Percentiles rank a stretch among this genome's conserved stretches.
These are phyloP conservation scores for Chloromyia formosa DNA, from an alignment of 2,888 invertebrate genomes.

Conservation along the genomic window DNA sequence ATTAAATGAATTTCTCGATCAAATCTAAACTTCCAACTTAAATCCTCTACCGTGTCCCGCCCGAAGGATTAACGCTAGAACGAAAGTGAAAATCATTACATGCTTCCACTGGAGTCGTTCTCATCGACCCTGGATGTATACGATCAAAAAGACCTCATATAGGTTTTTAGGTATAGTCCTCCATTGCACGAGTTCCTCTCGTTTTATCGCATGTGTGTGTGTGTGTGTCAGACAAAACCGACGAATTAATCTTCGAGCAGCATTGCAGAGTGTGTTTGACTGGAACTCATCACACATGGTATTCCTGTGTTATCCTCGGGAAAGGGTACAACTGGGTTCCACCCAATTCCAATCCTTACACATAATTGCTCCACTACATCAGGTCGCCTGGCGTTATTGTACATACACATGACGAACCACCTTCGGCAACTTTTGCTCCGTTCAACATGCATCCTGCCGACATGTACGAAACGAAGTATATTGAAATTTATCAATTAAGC, in stretches of 20 bases:
- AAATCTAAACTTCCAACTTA: conserved; percentile 18
- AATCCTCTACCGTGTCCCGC: not conserved
- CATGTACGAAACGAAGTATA: conserved; percentile 46
- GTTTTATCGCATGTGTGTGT: not conserved
- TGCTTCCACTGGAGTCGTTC: not conserved
- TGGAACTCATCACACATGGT: conserved; percentile 20
- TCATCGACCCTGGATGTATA: not conserved
- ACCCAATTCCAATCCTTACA: not conserved
- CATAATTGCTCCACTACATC: not conserved
- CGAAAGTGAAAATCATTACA: conserved; percentile 24
- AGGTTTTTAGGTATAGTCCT: not conserved
- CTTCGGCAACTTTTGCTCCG: not conserved
- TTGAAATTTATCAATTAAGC: conserved; percentile 54
- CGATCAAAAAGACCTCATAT: not conserved
- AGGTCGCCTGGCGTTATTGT: not conserved
- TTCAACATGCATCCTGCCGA: not conserved
- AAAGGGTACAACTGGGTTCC: not conserved
- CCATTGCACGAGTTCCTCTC: not conserved
- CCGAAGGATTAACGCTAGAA: not conserved
- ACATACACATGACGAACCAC: not conserved
- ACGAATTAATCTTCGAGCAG: conserved; percentile 21
- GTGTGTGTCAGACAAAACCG: conserved; percentile 17
- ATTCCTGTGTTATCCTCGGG: not conserved
- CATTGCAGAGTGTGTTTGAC: conserved; percentile 24
- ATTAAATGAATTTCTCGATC: conserved; percentile 25